Base-by-base conservation (phyloP, 1,140 invertebrate genomes). In the Saccostrea glomerata region DNA sequence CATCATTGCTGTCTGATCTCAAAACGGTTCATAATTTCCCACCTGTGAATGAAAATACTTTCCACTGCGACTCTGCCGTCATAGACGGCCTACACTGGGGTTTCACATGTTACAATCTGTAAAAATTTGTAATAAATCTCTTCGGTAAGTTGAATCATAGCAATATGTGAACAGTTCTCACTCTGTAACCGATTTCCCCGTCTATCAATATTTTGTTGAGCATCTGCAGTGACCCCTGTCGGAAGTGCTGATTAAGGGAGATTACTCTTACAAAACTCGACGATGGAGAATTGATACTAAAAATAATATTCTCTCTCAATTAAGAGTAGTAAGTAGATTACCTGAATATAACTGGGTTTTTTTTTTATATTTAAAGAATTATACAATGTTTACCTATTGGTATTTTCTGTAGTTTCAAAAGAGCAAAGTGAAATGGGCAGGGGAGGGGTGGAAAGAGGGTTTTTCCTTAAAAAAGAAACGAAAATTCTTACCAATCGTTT, bases 1-100 rank as follows among this genome's bases (percentile, higher is more conserved):
- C 91, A 92, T 92, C 83, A 25, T 85, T 25, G 82, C 54, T 86
- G 55, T 82, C 60, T 86, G 85, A 82, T 73, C 40, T 47, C 82
- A 73, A 66, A 77, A 60, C 70, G 25, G n/a, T 40, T 82, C 70
- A 82, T 47, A 89, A n/a, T 84, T 84, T 54, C 40, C 82, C 40
- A 56, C 54, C 40, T 55, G 54, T 84, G 40, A 84, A 56, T 54
- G 82, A 84, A 55, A 56, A 55, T 15, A 55, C 47, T 25, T 84
- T 55, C 40, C 15, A 17, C 40, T 55, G 40, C 13, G 82, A 84
- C 82, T 84, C 17, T 84, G 82, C 82, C 82, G 82, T 84, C 54
- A 30, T 0, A 84, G 54, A 54, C 40, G 82, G 82, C 82, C 23
- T 20, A 56, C 17, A 23, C 47, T 36, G 54, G 47, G 12, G 11